phyloP scores from a whole-genome alignment of 2,113 vertebrate species.

The Benitochromis conjunctus region DNA sequence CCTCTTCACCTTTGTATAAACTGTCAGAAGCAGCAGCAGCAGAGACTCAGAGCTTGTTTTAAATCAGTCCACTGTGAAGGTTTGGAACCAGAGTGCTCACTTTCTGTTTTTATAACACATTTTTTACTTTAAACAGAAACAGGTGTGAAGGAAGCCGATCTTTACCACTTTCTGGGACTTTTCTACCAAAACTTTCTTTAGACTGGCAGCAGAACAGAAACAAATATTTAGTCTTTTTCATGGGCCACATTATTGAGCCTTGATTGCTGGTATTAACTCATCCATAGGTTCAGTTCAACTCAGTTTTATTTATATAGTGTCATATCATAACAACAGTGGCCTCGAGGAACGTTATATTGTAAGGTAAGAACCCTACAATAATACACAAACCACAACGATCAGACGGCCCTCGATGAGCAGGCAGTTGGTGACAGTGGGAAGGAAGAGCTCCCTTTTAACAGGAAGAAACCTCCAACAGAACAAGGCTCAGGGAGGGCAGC shows the following conservation, averaged over 20 bases:
- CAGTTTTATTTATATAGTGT: not conserved
- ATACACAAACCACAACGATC: not conserved
- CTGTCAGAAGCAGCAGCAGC: not conserved
- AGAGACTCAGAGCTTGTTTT: not conserved
- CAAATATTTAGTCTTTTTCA: not conserved
- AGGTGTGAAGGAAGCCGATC: not conserved
- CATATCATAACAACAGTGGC: not conserved
- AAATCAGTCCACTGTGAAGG: not conserved
- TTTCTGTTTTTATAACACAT: not conserved
- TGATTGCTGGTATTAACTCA: not conserved
- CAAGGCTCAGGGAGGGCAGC: not conserved
- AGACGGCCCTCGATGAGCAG: not conserved
- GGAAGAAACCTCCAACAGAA: not conserved
- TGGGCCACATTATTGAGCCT: not conserved
- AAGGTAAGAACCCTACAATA: not conserved
- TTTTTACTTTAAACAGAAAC: not conserved
- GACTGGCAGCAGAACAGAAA: not conserved
- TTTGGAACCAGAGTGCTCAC: not conserved
- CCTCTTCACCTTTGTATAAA: conserved; percentile 1
- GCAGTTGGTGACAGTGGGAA: not conserved
- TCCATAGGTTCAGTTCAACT: not conserved
- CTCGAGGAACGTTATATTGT: not conserved
- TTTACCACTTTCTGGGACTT: not conserved
- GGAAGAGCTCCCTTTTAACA: not conserved
- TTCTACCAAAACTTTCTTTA: not conserved